Conservation (phyloP, 1,140 invertebrate genomes). For the Zaprionus camerounensis region DNA sequence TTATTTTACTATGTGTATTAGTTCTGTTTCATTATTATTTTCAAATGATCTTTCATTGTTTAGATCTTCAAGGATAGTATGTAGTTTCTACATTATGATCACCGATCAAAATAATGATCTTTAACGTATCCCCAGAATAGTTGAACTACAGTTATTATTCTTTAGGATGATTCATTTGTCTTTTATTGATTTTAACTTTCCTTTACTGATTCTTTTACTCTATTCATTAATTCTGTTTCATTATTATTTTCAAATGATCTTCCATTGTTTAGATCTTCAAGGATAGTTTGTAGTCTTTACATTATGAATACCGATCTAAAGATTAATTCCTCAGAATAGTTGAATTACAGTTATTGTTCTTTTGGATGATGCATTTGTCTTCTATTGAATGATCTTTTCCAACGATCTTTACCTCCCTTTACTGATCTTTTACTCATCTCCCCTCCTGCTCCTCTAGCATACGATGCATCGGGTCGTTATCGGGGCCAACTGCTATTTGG, state of each 20-base stretch:
- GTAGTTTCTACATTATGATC: background rate
- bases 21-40: too few relatives aligned
- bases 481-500: constrained; percentile 91
- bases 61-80: too few relatives aligned
- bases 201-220: background rate
- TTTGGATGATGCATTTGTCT: background rate
- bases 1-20: too few relatives aligned
- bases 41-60: background rate
- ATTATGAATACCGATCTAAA: too few relatives aligned
- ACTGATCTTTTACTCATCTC: background rate
- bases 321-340: too few relatives aligned
- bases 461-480: constrained; percentile 92
- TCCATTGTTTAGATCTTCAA: too few relatives aligned
- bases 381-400: background rate
- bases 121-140: too few relatives aligned
- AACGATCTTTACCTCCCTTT: background rate
- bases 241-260: too few relatives aligned
- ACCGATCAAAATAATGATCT: background rate
- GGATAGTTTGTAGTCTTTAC: too few relatives aligned
- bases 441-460: constrained; percentile 86
- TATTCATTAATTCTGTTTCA: too few relatives aligned
- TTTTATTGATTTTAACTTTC: background rate
- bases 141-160: too few relatives aligned
- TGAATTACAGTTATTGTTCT: too few relatives aligned
- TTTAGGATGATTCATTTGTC: background rate